Evolutionary conservation across 2,113 vertebrate species (phyloP).

Genomic region (Kryptolebias marmoratus): DNA sequence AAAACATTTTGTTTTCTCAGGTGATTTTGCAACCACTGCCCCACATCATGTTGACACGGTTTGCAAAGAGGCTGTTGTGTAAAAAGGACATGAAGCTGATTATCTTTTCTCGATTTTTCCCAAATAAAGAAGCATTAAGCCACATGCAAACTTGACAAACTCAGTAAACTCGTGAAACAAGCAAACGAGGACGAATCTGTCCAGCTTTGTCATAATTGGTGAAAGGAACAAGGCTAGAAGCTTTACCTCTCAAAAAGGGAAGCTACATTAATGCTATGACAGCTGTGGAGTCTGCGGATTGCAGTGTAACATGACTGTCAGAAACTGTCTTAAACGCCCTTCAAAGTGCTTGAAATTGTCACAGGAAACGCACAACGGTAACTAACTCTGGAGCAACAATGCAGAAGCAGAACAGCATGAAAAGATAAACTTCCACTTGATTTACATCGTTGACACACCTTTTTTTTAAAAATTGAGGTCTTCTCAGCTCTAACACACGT

Average conservation of each 20-base stretch:
- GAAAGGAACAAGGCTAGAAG: background rate
- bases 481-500: background rate
- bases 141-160: background rate
- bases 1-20: constrained; percentile 66
- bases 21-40: constrained; percentile 43
- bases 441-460: background rate
- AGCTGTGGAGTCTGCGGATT: background rate
- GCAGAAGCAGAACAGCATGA: background rate
- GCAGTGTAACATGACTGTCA: background rate
- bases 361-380: constrained; percentile 17
- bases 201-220: background rate
- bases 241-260: background rate
- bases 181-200: background rate
- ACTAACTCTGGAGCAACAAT: background rate
- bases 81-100: too few relatives aligned
- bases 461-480: background rate
- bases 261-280: background rate
- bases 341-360: background rate
- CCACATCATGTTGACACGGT: constrained; percentile 35
- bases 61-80: constrained; percentile 23
- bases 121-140: background rate
- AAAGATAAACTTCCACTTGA: background rate
- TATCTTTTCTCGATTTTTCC: too few relatives aligned
- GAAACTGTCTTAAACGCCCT: background rate
- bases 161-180: background rate